Base-by-base conservation (phyloP, 2,113 vertebrate species). In the Myotis lucifugus region DNA sequence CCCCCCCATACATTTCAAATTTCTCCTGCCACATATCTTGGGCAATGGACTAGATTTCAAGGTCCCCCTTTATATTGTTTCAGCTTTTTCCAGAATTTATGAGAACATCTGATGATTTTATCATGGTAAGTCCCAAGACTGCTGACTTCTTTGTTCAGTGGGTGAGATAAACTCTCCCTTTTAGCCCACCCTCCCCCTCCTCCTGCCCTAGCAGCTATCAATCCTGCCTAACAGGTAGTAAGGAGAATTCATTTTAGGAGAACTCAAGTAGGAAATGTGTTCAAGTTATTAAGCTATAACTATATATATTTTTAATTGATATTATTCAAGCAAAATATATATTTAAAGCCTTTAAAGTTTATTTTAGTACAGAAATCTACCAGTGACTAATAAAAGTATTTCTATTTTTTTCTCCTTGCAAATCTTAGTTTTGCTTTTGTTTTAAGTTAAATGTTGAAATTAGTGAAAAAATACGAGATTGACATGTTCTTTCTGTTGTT, bases 371-470 rank as follows among this genome's bases (percentile, higher is more conserved):
- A 92, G 84, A 61, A 88, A 85, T 21, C 17, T 92, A 70, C 23
- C 48, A 73, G 25, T 64, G 25, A 64, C 69, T 88, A 93, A 88
- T 50, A 85, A 67, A 78, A 61, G 82, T 72, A 23, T 76, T 92
- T 94, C 14, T 46, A 2, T 83, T 56, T 81, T 79, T 89, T 92
- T 76, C 37, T 91, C 8, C 23, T 86, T 93, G 46, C 0, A 93
- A 64, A 52, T 87, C 25, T 81, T 88, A 74, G 29, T 59, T 95
- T 94, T 95, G 34, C 48, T 70, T 94, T 95, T 94, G 34, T 50
- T 85, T 88, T 85, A 78, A n/a, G 27, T n/a, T 87, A 72, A 91
- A 90, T 94, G 34, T 94, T 93, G 29, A 89, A 40, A 73, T 97
- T 88, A 93, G 77, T 85, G 29, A 81, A 84, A 86, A 89, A 92